Base-by-base conservation (phyloP, 2,888 invertebrate genomes). In the Lycocerus yunnanus region DNA sequence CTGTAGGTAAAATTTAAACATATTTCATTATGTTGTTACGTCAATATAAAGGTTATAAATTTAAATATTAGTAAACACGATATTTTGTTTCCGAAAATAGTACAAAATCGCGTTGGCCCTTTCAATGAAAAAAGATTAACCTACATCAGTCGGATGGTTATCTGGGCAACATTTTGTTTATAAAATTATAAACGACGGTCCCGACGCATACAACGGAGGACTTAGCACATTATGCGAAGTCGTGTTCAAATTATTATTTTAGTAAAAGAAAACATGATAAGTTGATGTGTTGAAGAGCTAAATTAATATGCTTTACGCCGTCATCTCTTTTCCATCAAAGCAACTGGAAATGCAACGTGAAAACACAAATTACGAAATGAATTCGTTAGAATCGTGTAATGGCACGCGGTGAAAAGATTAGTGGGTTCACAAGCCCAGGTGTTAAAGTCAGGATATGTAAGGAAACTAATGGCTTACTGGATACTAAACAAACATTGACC, bases 351-450 rank as follows among this genome's bases (percentile, higher is more conserved):
- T 65, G 16, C 63, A 59, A 68, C 66, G 75, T 69, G 75, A 27
- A 69, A 69, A 24, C 18, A 15, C 14, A 63, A 75, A 75, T 75
- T 68, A 74, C 59, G 66, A 16, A 74, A 71, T 63, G 72, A 73
- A 76, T 60, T 61, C 66, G 73, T 58, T 72, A 73, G 78, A 76
- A 75, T 78, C 84, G 84, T 84, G 84, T 77, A 82, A 77, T 77
- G 76, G 82, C 84, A 84, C 80, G 77, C 78, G 79, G 80, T 77
- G 69, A 66, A 71, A 78, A 82, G 84, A 84, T 84, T 83, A 84
- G 82, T 81, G 78, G 74, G 66, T 76, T 24, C 75, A 73, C 74
- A 75, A 76, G 79, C 81, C 84, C 84, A 84, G 84, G 84, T 84
- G 84, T 84, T 82, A 83, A 43, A 82, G 80, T 82, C 80, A 78